These are phyloP conservation scores for Watsonalla cultraria DNA, from an alignment of 2,888 invertebrate species.

Conservation along the genomic window DNA sequence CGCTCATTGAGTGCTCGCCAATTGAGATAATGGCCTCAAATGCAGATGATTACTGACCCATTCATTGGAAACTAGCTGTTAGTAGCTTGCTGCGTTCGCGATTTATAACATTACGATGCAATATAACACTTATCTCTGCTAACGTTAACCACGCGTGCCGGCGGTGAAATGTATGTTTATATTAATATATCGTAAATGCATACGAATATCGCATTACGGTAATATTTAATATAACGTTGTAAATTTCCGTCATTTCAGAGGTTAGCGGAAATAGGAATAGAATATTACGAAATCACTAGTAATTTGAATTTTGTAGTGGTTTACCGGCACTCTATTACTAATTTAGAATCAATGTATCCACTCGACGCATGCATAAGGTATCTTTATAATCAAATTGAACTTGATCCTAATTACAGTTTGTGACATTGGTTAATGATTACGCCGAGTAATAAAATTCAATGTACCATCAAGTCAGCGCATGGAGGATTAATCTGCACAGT, in stretches of 20 bases:
- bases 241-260: slow-evolving; percentile 14
- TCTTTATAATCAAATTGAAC: slow-evolving; percentile 28
- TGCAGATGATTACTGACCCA: slow-evolving; percentile 75
- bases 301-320: slow-evolving; percentile 36
- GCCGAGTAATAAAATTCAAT: slow-evolving; percentile 62
- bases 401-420: slow-evolving; percentile 50
- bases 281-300: slow-evolving; percentile 35
- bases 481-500: slow-evolving; percentile 59
- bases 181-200: slow-evolving; percentile 29
- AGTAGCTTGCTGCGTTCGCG: slow-evolving; percentile 42
- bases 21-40: slow-evolving; percentile 76
- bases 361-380: slow-evolving; percentile 4
- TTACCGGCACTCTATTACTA: slow-evolving; percentile 32
- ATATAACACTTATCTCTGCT: slow-evolving; percentile 44
- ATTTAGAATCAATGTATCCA: slow-evolving; percentile 18
- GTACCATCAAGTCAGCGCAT: slow-evolving; percentile 55
- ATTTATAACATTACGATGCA: slow-evolving; percentile 50
- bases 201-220: slow-evolving; percentile 23
- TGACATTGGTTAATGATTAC: slow-evolving; percentile 59
- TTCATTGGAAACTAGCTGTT: slow-evolving; percentile 68
- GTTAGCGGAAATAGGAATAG: slow-evolving; percentile 28
- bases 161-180: slow-evolving; percentile 39
- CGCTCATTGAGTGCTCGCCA: slow-evolving; percentile 68
- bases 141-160: slow-evolving; percentile 47
- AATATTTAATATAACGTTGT: slow-evolving; percentile 21